Evolutionary conservation across 2,888 invertebrate species (phyloP), one percentile per base, ranked within the genome.

Genomic region (Chrysolina haemoptera): DNA sequence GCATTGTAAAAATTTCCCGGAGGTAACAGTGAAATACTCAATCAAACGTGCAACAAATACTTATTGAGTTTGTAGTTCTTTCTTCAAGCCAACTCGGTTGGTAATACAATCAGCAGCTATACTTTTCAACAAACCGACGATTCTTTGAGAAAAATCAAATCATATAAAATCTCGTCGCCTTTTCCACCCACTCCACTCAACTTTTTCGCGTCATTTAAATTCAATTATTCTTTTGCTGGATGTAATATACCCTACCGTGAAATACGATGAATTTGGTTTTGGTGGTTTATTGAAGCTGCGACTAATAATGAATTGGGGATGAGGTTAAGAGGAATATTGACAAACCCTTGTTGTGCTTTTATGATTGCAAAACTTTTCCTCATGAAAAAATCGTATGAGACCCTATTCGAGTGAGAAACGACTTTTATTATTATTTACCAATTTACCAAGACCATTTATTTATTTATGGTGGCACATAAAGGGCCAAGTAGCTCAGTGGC

Each of bases 1-100:
- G 84, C 87, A 87, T 88, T 88, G 87, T 87, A 84, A 80, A 82
- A 82, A 81, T 81, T 75, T 82, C 84, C 86, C 85, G 85, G 84
- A 86, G 86, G 86, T 87, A 86, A 86, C 87, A 87, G 86, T 87
- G 88, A 88, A 87, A 87, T 85, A 84, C 84, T 87, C 88, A 88
- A 88, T 88, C 88, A 88, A 86, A 85, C 86, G 85, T 86, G 86
- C 87, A 86, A 85, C 85, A 85, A 87, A 81, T 87, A 86, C 85
- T 88, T 88, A 88, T 88, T 88, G 88, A 87, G 85, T 88, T 88
- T 87, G 85, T 85, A 85, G 83, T 85, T 86, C 86, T 85, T 83
- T 84, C 82, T 82, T 59, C 78, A 82, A 84, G 82, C 83, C 85
- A 83, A 85, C 84, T 85, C 84, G 78, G 80, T 81, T 76, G 78